phyloP scores from a whole-genome alignment of 1,140 invertebrate species.

The Kradibia gibbosae region DNA sequence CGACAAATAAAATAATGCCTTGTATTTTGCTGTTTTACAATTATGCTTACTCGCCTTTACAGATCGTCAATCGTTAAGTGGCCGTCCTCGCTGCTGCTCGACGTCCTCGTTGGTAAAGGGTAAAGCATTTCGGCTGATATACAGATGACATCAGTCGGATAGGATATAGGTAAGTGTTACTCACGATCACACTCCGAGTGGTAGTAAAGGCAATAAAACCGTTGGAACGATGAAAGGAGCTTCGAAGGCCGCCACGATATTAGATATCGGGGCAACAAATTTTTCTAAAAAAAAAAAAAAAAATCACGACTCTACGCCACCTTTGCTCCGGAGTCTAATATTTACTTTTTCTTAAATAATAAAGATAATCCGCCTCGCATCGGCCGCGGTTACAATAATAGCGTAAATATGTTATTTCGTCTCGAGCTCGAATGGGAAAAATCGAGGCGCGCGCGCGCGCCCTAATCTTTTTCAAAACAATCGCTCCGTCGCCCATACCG shows the following conservation, averaged over 20 bases:
- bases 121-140: too few relatives aligned
- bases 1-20: too few relatives aligned
- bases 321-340: neutral
- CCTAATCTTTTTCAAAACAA: neutral
- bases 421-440: neutral
- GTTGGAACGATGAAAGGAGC: neutral
- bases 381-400: neutral
- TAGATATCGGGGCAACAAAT: too few relatives aligned
- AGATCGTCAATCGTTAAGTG: too few relatives aligned
- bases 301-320: neutral
- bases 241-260: too few relatives aligned
- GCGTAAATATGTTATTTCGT: neutral
- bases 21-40: too few relatives aligned
- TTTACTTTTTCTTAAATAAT: constrained; percentile 13
- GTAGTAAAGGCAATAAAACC: neutral
- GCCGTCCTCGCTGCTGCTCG: too few relatives aligned
- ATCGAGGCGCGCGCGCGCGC: neutral
- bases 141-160: too few relatives aligned
- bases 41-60: too few relatives aligned
- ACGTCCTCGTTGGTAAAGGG: too few relatives aligned
- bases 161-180: too few relatives aligned
- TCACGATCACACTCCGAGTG: neutral
- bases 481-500: neutral
- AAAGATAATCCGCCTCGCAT: neutral
- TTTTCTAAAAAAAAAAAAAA: too few relatives aligned